Base-by-base conservation (phyloP, 2,113 vertebrate genomes). In the Micromys minutus region DNA sequence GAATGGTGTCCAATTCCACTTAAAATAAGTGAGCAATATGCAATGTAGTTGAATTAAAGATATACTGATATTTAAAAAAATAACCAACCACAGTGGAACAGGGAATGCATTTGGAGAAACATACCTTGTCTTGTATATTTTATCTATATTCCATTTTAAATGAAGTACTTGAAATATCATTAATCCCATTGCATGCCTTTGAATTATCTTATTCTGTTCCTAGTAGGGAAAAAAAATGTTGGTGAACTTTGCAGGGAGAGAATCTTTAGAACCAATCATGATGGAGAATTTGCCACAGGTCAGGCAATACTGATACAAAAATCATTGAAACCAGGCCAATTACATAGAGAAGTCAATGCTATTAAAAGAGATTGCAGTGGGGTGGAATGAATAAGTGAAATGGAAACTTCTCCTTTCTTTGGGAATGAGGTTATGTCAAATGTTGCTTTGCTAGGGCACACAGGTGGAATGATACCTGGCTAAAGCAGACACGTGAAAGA, bases 21-120 rank as follows among this genome's bases (percentile, higher is more conserved):
- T 97, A 79, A 86, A 96, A 74, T 90, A 97, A 95, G 69, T 91
- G 79, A 96, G 80, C 96, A 94, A 91, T 75, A 92, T 71, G 42
- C 87, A 45, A 52, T 91, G 26, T n/a, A 39, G 42, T 45, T 96
- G 80, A 61, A 94, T 95, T 93, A 77, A 97, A 94, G 47, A 63
- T 86, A 86, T 42, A 97, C 79, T 72, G 86, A 96, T 96, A 90
- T 97, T 92, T 88, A 75, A 93, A 39, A 93, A 96, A 96, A 95
- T 97, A 94, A 94, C 87, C 80, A 95, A 96, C 72, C 39, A 29
- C 87, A 94, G 75, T 95, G 91, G 57, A 84, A 95, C 67, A 96
- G 65, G 80, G 91, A 95, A 89, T 52, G 42, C n/a, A 24, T 86
- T 96, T 83, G 65, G 76, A 71, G 87, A 96, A 95, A 95, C 76